phyloP scores from a whole-genome alignment of 2,888 invertebrate genomes.

The Biston betularia region DNA sequence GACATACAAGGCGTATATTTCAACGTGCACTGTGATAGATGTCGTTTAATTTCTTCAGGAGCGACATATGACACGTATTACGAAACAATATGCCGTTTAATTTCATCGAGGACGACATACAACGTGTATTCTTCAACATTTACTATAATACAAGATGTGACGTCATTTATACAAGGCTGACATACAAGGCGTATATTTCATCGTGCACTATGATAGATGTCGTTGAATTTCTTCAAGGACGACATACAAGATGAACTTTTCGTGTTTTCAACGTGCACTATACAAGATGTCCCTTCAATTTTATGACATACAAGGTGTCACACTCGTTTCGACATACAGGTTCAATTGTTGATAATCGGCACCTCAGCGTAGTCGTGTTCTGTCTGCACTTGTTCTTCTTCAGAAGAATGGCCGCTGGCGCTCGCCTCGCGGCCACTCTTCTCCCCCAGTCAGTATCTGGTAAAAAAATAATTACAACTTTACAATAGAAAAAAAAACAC shows the following conservation, averaged over 20 bases:
- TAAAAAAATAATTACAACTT: too few relatives aligned
- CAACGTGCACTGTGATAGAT: not conserved
- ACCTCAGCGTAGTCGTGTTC: slow-evolving; percentile 42
- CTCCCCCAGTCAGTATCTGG: slow-evolving; percentile 82
- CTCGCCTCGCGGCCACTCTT: slow-evolving; percentile 75
- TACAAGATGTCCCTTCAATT: too few relatives aligned
- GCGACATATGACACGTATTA: too few relatives aligned
- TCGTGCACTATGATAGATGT: not conserved
- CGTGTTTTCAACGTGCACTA: too few relatives aligned
- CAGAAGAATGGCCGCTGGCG: slow-evolving; percentile 78
- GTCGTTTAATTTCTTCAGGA: not conserved
- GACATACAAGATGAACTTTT: too few relatives aligned
- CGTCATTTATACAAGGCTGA: not conserved
- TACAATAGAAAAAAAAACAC: slow-evolving; percentile 6
- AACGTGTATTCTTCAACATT: too few relatives aligned
- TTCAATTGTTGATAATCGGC: slow-evolving; percentile 29
- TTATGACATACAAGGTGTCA: too few relatives aligned
- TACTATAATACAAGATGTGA: not conserved
- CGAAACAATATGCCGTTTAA: not conserved
- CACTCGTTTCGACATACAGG: too few relatives aligned
- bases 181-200: too few relatives aligned
- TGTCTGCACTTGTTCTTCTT: slow-evolving; percentile 66
- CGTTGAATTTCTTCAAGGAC: not conserved
- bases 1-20: not conserved
- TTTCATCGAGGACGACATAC: not conserved